Evolutionary conservation across 2,797 vertebrate genomes (phyloP).

Genomic region (Anolis apletophallus): DNA sequence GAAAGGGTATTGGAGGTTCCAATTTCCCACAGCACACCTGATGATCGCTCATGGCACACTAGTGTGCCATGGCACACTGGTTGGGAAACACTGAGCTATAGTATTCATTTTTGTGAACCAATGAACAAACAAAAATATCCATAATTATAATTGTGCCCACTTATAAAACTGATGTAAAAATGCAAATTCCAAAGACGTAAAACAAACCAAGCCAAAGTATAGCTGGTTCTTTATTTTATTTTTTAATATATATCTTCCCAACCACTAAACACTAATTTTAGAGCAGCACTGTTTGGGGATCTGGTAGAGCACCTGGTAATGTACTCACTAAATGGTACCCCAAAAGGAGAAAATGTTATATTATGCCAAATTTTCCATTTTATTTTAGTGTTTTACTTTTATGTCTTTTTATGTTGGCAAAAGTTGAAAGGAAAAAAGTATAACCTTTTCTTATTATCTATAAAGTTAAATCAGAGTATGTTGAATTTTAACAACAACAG

Average conservation of each 20-base stretch:
- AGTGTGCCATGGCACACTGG: no score
- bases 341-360: not conserved
- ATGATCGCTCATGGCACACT: no score
- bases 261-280: no score
- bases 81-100: no score
- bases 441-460: not conserved
- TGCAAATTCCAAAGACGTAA: not conserved
- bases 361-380: not conserved
- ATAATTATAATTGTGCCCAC: no score
- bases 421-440: not conserved
- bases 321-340: not conserved
- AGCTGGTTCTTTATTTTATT: not conserved
- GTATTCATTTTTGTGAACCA: conserved; percentile 1
- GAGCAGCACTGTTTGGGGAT: no score
- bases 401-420: not conserved
- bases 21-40: no score
- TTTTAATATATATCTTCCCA: not conserved
- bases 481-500: not conserved
- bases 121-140: not conserved
- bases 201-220: not conserved
- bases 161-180: not conserved
- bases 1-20: no score
- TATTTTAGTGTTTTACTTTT: not conserved
- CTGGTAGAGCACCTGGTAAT: no score
- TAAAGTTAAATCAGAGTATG: not conserved